Evolutionary conservation across 37 sponge, comb jelly and placozoan genomes (phyloP), one percentile per base, ranked within the genome.

Genomic region (Axinella damicornis): DNA sequence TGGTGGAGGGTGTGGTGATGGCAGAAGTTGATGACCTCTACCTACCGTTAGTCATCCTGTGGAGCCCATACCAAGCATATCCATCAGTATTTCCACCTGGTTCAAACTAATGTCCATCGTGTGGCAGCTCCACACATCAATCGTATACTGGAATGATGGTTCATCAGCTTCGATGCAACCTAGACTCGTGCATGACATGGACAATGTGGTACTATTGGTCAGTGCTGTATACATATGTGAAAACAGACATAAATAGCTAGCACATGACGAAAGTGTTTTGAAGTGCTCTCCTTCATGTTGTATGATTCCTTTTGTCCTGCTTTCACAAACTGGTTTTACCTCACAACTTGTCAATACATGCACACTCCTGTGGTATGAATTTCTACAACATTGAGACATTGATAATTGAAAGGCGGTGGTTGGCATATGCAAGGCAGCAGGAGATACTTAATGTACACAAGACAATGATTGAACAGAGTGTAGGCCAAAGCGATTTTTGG

Each of bases 81-180:
- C 57, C 18, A 18, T 56, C 57, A 56, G 18, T 56, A 19, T 65
- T 15, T 25, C n/a, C n/a, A n/a, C n/a, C n/a, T n/a, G n/a, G n/a
- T n/a, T n/a, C n/a, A n/a, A n/a, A n/a, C n/a, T n/a, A n/a, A n/a
- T n/a, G n/a, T n/a, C n/a, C n/a, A n/a, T n/a, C n/a, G n/a, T n/a
- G n/a, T n/a, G n/a, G n/a, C n/a, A n/a, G n/a, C n/a, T n/a, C n/a
- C n/a, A n/a, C n/a, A n/a, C n/a, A n/a, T n/a, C n/a, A n/a, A n/a
- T n/a, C n/a, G n/a, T n/a, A n/a, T n/a, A 74, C 56, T 84, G 84
- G 84, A 73, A 73, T 38, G 73, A 72, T 60, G 84, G 84, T 0
- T 65, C 73, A 17, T 60, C 62, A 54, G 0, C 73, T 24, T 35
- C 64, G 9, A 30, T 12, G 19, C 76, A 84, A n/a, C 84, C 75